Conservation (phyloP, 1,140 invertebrate species). For the Ptiloglossa arizonensis region DNA sequence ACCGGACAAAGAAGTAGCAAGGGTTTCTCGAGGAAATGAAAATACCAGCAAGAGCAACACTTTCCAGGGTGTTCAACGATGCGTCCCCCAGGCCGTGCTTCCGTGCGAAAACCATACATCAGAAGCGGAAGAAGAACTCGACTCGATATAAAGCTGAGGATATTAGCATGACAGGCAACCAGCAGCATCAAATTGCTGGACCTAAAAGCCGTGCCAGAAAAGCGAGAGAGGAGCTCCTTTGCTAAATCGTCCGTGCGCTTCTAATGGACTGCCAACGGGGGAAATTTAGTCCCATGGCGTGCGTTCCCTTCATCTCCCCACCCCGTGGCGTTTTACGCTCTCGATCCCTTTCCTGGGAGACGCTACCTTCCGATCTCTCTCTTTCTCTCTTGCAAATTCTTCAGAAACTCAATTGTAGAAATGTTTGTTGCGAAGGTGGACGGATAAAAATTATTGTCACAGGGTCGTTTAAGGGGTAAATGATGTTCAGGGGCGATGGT, state of each 20-base stretch:
- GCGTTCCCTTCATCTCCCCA: not conserved
- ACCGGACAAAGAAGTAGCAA: not conserved
- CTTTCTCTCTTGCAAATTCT: not conserved
- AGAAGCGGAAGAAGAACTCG: conserved; percentile 65
- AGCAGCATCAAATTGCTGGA: conserved; percentile 78
- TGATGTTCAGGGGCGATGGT: too few relatives aligned
- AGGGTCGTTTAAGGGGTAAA: too few relatives aligned
- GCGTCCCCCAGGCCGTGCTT: conserved; percentile 43
- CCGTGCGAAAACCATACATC: conserved; percentile 45
- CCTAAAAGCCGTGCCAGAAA: conserved; percentile 74
- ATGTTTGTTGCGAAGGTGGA: too few relatives aligned
- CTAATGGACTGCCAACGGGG: conserved; percentile 76
- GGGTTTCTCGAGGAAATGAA: conserved; percentile 3
- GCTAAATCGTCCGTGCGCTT: conserved; percentile 80
- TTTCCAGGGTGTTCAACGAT: conserved; percentile 54
- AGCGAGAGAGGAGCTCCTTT: conserved; percentile 46
- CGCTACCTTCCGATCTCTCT: not conserved
- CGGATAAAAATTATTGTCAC: too few relatives aligned
- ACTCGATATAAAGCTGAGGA: conserved; percentile 72
- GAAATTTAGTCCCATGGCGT: conserved; percentile 71
- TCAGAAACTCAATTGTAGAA: not conserved
- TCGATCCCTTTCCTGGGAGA: not conserved
- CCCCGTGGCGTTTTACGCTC: not conserved
- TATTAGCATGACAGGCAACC: conserved; percentile 80
- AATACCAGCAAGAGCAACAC: conserved; percentile 1